Base-by-base conservation (phyloP, 2,888 invertebrate species). In the Neoascia interrupta region DNA sequence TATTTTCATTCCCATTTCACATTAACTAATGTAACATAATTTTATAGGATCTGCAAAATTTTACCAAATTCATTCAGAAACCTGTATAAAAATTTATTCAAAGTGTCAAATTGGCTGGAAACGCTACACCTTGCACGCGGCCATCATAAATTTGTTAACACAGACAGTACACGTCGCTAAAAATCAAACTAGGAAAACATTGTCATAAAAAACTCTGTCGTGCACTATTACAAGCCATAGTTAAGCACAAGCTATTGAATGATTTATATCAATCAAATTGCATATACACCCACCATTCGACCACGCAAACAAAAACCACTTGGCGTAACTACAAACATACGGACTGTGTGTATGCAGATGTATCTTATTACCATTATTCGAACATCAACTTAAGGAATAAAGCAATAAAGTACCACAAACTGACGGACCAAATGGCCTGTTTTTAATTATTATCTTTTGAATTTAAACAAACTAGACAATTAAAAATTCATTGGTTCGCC, bases 191-290 rank as follows among this genome's bases (percentile, higher is more conserved):
- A n/a, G n/a, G n/a, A n/a, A n/a, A n/a, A n/a, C n/a, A n/a, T n/a
- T n/a, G n/a, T n/a, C 51, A 51, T n/a, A n/a, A n/a, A n/a, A n/a
- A 58, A 19, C 58, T n/a, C n/a, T n/a, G n/a, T n/a, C n/a, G n/a
- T n/a, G n/a, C n/a, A n/a, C n/a, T n/a, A n/a, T n/a, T n/a, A n/a
- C n/a, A n/a, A n/a, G n/a, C n/a, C n/a, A n/a, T n/a, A n/a, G n/a
- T n/a, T n/a, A n/a, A n/a, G 43, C 34, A 51, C n/a, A 39, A 10
- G 28, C 28, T n/a, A n/a, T 70, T 53, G 61, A 70, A 70, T 70
- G 61, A 70, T 61, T 70, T 70, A 70, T 61, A 53, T 60, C 60
- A 53, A 60, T 69, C 43, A 45, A 53, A 51, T 21, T 45, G 53
- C 28, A 47, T n/a, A n/a, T n/a, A n/a, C 69, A 36, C 61, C 45